Percentiles rank a stretch among this genome's conserved stretches.
These are phyloP conservation scores for Drosophila sucinea DNA, from an alignment of 1,140 invertebrate genomes.

Conservation along the genomic window DNA sequence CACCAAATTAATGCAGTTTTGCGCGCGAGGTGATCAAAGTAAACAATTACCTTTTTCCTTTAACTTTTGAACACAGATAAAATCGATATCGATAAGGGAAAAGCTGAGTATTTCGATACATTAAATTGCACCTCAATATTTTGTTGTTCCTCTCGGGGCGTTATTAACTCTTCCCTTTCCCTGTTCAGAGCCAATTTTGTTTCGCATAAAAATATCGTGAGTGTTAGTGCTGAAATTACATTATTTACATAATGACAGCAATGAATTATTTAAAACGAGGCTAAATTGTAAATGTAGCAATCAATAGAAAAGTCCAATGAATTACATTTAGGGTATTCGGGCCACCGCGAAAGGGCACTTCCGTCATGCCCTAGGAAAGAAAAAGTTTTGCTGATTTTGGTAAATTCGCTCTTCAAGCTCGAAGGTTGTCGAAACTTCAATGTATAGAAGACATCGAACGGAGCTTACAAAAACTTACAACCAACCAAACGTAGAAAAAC, in stretches of 20 bases:
- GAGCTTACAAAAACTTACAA: conserved; percentile 26
- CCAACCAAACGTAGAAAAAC: not conserved
- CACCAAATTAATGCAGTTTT: too few species aligned
- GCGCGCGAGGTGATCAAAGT: too few species aligned
- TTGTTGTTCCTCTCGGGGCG: conserved; percentile 20
- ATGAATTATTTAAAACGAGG: conserved; percentile 28
- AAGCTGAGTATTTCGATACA: conserved; percentile 29
- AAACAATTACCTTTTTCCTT: too few species aligned
- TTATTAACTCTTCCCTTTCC: conserved; percentile 13
- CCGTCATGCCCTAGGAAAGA: not conserved
- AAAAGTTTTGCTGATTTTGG: not conserved
- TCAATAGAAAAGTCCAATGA: conserved; percentile 39
- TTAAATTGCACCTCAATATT: conserved; percentile 5
- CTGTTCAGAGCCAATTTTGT: not conserved
- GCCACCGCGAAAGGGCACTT: not conserved
- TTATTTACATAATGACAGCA: conserved; percentile 47
- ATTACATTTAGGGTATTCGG: conserved; percentile 6
- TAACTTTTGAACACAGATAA: not conserved
- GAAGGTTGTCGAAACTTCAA: not conserved
- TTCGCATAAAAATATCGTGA: conserved; percentile 38
- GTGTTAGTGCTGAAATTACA: conserved; percentile 44
- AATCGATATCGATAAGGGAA: not conserved
- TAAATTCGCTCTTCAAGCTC: not conserved
- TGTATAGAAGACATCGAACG: not conserved
- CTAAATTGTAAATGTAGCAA: not conserved